A percentile compares a stretch with the other conserved stretches of the same genome.
These are phyloP conservation scores for Cancer borealis DNA, from an alignment of 2,888 invertebrate genomes.

Conservation along the genomic window DNA sequence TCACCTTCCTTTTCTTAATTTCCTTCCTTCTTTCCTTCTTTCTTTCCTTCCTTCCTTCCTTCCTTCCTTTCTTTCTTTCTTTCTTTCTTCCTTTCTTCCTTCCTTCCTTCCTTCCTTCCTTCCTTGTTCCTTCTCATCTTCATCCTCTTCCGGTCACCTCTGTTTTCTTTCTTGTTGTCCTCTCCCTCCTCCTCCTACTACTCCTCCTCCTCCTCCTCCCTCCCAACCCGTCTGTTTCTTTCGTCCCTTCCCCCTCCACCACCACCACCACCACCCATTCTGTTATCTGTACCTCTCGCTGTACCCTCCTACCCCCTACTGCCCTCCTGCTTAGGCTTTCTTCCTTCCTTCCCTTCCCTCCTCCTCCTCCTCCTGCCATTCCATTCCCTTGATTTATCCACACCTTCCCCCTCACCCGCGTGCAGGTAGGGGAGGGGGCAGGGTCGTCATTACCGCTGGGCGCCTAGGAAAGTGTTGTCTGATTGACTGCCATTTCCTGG, in stretches of 20 bases:
- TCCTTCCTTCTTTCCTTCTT: background rate
- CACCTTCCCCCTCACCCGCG: background rate
- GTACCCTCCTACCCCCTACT: background rate
- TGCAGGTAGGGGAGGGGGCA: background rate
- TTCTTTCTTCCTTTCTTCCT: background rate
- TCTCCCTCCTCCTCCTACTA: background rate
- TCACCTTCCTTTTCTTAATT: background rate
- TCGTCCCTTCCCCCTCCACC: background rate
- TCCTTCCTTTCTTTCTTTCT: background rate
- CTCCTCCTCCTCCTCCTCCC: background rate
- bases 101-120: background rate
- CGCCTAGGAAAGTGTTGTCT: background rate
- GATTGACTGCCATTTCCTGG: background rate
- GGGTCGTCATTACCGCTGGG: background rate
- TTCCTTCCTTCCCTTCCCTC: background rate
- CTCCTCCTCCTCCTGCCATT: background rate
- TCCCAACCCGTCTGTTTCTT: background rate
- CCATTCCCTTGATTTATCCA: constrained; percentile 17
- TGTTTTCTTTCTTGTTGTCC: background rate
- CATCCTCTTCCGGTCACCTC: background rate
- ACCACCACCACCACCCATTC: background rate
- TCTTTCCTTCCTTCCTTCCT: background rate
- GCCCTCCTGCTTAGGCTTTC: background rate
- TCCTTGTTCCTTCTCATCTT: background rate
- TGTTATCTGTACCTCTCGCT: background rate